Conservation (phyloP, 2,888 invertebrate genomes). For the Eurois occulta region DNA sequence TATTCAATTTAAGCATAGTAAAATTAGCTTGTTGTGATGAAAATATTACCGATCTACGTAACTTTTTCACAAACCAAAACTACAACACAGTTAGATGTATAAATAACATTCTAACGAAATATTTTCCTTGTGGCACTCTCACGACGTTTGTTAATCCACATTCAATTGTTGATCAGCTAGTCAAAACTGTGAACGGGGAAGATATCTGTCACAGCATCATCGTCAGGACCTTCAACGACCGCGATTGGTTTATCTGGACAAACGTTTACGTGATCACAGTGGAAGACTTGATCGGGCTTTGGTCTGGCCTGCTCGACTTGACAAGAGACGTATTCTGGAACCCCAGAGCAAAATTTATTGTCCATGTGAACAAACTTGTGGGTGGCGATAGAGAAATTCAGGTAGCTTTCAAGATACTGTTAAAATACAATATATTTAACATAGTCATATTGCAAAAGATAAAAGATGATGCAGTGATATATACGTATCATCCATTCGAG, state of each 20-base stretch:
- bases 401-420: slow-evolving; percentile 67
- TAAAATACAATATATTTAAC: slow-evolving; percentile 72
- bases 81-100: slow-evolving; percentile 64
- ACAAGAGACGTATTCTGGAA: slow-evolving; percentile 77
- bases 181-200: slow-evolving; percentile 60
- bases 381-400: slow-evolving; percentile 56
- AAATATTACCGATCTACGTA: slow-evolving; percentile 17
- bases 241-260: slow-evolving; percentile 68
- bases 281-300: slow-evolving; percentile 66
- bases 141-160: slow-evolving; percentile 69
- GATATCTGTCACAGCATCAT: slow-evolving; percentile 70
- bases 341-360: slow-evolving; percentile 75
- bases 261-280: slow-evolving; percentile 74
- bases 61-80: slow-evolving; percentile 9
- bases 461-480: slow-evolving; percentile 57
- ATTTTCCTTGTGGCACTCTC: slow-evolving; percentile 68
- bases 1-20: slow-evolving; percentile 18
- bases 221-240: slow-evolving; percentile 65
- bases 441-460: slow-evolving; percentile 70
- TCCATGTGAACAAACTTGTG: slow-evolving; percentile 64
- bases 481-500: slow-evolving; percentile 75
- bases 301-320: slow-evolving; percentile 65
- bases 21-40: slow-evolving; percentile 25
- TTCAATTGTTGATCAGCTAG: slow-evolving; percentile 58
- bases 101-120: slow-evolving; percentile 64